Base-by-base conservation (phyloP, 1,140 invertebrate species). In the Pararge aegeria region DNA sequence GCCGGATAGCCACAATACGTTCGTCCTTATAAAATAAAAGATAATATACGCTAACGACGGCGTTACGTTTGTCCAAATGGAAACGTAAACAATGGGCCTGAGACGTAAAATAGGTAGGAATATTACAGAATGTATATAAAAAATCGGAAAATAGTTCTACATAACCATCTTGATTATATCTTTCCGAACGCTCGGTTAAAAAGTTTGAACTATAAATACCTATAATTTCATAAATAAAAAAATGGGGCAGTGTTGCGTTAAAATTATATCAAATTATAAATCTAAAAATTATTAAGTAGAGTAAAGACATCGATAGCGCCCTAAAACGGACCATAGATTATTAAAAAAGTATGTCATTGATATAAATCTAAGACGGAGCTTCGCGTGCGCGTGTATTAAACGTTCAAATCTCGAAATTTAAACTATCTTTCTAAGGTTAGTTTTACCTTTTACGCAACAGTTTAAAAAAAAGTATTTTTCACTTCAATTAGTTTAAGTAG, bases 251-350 rank as follows among this genome's bases (percentile, higher is more conserved):
- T 71, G 68, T 60, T 30, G 29, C 13, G 19, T 10, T 44, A 30
- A 42, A 48, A 20, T 42, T 16, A 42, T 7, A 51, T 46, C 21
- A 38, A 53, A 57, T 24, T 21, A 34, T 55, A 44, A 49, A 46
- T 7, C 1, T 46, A 46, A 20, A 20, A 34, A 4, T 12, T n/a
- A n/a, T 12, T 34, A 34, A 34, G 1, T 34, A 30, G 15, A 29
- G 29, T 52, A 54, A 20, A 50, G 42, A 53, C 24, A 53, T 15
- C 49, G 42, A 40, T 27, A 60, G 57, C 60, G 61, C 70, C 70
- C 65, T 73, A 73, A 70, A 73, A 73, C 70, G 65, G 70, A 65
- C 66, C 58, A 51, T 57, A 53, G 27, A 53, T 19, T 44, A 52
- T 51, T 18, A 46, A 20, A 51, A 58, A 58, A 49, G 50, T 30